Percentiles rank a stretch among this genome's conserved stretches.
Conservation (phyloP, 2,113 vertebrate genomes). For the Rostratula benghalensis region DNA sequence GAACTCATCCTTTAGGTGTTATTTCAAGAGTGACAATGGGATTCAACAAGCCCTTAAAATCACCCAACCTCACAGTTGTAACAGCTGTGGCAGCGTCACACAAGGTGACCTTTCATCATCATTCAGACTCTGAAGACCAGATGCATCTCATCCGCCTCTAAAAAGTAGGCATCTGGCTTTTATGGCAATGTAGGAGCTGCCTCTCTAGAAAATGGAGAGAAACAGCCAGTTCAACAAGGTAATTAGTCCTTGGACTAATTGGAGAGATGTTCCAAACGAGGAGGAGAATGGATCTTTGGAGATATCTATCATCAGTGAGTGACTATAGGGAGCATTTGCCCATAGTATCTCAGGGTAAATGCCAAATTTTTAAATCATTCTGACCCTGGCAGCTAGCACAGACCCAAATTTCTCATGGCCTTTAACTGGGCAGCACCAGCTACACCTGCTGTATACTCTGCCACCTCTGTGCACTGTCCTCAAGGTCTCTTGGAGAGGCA, state of each 20-base stretch:
- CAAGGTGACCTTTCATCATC: slow-evolving; percentile 4
- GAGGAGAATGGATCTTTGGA: not conserved
- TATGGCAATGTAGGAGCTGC: not conserved
- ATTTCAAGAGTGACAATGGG: not conserved
- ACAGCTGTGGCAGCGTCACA: not conserved
- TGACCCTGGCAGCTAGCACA: not conserved
- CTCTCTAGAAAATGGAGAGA: not conserved
- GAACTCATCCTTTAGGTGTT: not conserved
- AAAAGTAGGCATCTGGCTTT: not conserved
- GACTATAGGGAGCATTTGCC: not conserved
- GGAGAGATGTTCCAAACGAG: not conserved
- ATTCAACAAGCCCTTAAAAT: not conserved
- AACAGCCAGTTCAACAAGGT: not conserved
- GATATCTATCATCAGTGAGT: not conserved
- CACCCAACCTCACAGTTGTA: not conserved
- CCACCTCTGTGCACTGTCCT: not conserved
- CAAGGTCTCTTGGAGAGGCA: not conserved
- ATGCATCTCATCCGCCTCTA: not conserved
- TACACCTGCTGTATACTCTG: not conserved
- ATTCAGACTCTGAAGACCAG: not conserved
- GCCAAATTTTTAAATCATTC: not conserved
- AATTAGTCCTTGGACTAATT: not conserved
- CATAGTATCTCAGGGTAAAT: not conserved
- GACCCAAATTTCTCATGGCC: not conserved
- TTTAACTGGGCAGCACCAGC: not conserved